Evolutionary conservation across 2,888 invertebrate species (phyloP).

Genomic region (Globia sparganii): DNA sequence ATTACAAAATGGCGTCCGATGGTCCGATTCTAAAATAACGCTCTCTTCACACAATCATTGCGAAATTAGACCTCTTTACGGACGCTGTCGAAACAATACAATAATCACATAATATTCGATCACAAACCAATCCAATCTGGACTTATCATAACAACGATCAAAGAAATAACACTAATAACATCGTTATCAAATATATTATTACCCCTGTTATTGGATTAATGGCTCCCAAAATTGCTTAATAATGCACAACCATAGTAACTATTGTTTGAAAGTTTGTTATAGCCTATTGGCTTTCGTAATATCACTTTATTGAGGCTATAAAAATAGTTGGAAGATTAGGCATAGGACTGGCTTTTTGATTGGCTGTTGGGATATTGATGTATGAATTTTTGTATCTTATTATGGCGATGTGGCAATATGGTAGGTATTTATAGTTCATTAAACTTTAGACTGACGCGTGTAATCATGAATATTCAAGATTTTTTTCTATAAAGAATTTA

Average conservation of each 20-base stretch:
- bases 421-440: conserved; percentile 31
- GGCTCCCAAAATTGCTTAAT: conserved; percentile 82
- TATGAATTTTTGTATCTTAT: conserved; percentile 46
- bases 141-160: conserved; percentile 62
- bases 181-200: conserved; percentile 66
- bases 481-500: not conserved
- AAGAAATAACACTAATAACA: conserved; percentile 60
- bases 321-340: conserved; percentile 62
- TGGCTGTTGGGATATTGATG: conserved; percentile 37
- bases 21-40: conserved; percentile 38
- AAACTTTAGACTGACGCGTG: not conserved
- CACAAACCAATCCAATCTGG: conserved; percentile 66
- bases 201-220: conserved; percentile 83
- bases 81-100: conserved; percentile 55
- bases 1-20: conserved; percentile 27
- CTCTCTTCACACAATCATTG: conserved; percentile 52
- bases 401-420: conserved; percentile 21
- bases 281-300: conserved; percentile 72
- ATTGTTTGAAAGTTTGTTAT: conserved; percentile 76
- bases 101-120: conserved; percentile 66
- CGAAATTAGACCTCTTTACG: conserved; percentile 56
- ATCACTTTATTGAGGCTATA: conserved; percentile 69
- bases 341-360: conserved; percentile 39
- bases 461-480: not conserved
- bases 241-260: conserved; percentile 74